Conservation (phyloP, 2,888 invertebrate species). For the Clivina fossor region DNA sequence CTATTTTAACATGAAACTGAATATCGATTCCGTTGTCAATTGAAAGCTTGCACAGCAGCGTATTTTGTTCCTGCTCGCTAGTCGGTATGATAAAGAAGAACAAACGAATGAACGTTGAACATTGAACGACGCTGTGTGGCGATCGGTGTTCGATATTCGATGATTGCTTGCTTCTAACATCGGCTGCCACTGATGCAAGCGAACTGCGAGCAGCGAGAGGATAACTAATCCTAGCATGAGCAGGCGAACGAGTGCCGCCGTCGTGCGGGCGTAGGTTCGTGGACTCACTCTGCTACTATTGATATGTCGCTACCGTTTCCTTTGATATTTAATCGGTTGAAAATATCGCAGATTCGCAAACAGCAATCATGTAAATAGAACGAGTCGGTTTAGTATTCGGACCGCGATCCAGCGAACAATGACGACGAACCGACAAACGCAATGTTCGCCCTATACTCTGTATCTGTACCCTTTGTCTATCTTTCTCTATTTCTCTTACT, state of each 20-base stretch:
- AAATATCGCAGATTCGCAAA: conserved; percentile 28
- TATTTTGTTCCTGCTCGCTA: too few species aligned
- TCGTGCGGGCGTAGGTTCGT: background rate
- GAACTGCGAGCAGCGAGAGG: conserved; percentile 6
- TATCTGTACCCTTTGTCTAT: background rate
- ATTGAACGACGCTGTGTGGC: too few species aligned
- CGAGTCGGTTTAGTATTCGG: conserved; percentile 24
- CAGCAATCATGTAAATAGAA: conserved; percentile 29
- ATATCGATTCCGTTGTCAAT: too few species aligned
- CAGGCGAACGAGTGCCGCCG: background rate
- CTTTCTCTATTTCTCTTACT: background rate
- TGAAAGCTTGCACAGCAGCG: too few species aligned
- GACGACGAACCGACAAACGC: conserved; percentile 10
- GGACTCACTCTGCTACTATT: conserved; percentile 10
- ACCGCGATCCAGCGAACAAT: conserved; percentile 21
- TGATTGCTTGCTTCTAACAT: too few species aligned
- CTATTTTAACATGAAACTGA: too few species aligned
- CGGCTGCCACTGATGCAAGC: too few species aligned
- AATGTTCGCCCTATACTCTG: background rate
- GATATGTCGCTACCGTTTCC: conserved; percentile 20
- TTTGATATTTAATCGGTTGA: conserved; percentile 26
- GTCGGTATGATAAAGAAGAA: too few species aligned
- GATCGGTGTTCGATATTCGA: too few species aligned
- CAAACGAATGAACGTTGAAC: too few species aligned
- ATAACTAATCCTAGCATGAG: conserved; percentile 10